Conservation (phyloP, 2,797 vertebrate species). For the Pipistrellus pygmaeus region DNA sequence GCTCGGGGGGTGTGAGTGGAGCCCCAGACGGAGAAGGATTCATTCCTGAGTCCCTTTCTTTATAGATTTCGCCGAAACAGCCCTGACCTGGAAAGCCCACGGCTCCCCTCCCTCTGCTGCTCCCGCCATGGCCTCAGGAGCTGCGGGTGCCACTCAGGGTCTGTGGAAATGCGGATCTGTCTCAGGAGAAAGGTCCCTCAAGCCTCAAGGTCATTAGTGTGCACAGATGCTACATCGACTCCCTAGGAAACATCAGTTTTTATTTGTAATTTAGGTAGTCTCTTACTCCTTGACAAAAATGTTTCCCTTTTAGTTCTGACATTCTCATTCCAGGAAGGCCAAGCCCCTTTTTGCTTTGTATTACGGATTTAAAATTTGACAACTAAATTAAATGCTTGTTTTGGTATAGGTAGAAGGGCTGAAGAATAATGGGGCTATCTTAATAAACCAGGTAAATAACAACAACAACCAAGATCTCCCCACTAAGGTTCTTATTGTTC, state of each 20-base stretch:
- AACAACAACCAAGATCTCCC: not conserved
- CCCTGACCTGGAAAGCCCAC: not conserved
- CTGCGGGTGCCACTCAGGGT: not conserved
- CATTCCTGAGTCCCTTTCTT: not conserved
- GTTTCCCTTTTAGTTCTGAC: not conserved
- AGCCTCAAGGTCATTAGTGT: not conserved
- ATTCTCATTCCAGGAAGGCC: slow-evolving; percentile 24
- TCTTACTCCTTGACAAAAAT: slow-evolving; percentile 38
- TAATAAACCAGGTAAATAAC: slow-evolving; percentile 61
- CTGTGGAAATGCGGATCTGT: not conserved
- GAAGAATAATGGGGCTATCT: not conserved
- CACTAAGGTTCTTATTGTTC: slow-evolving; percentile 21
- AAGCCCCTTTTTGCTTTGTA: not conserved
- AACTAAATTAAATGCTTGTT: slow-evolving; percentile 82
- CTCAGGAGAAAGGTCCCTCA: not conserved
- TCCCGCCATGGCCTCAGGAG: not conserved
- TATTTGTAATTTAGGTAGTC: slow-evolving; percentile 11
- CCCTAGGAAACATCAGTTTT: not conserved
- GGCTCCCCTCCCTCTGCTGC: not conserved
- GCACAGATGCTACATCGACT: not conserved
- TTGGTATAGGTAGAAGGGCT: slow-evolving; percentile 10
- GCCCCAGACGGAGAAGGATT: not conserved
- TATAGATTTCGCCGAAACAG: not conserved
- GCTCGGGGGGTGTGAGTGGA: not conserved
- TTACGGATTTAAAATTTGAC: slow-evolving; percentile 82